Evolutionary conservation across 1,140 invertebrate species (phyloP), one percentile per base, ranked within the genome.

Genomic region (Drosophila aff.): DNA sequence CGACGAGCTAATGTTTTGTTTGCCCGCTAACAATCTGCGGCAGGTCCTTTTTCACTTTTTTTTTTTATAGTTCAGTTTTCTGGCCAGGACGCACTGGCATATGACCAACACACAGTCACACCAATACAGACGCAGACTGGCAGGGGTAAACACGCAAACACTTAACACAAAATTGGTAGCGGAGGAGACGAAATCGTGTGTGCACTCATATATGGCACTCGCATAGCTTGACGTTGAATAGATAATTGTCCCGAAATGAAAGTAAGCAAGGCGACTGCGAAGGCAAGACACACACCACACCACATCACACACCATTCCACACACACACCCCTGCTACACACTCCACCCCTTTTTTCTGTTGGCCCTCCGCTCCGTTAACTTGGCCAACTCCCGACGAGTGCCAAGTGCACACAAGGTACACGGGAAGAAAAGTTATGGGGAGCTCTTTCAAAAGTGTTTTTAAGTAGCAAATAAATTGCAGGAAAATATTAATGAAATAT

Each of bases 181-280:
- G 66, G 76, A 63, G 66, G 76, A 63, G 75, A 81, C 80, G 69
- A 89, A 90, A 85, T 90, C 82, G 87, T 91, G 89, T 85, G 84
- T 85, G 84, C 89, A 90, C 79, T 91, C 90, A 91, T 89, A 78
- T 80, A 80, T 66, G 59, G 72, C 59, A 75, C 62, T 69, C 61
- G 49, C 53, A 66, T 64, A 46, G 85, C 78, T 89, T 91, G 85
- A 90, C 86, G 84, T 89, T 91, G 89, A 91, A 91, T 91, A 91
- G 89, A 91, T 91, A 91, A 91, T 91, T 91, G 89, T 87, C 80
- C 74, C 64, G 52, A 82, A 91, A 91, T 80, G 84, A 84, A 79
- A 89, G 89, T 79, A 90, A 90, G 79, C 60, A 63, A 55, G 63
- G 57, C 57, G 31, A 66, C 44, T 41, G 67, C 15, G 46, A 73